Conservation (phyloP, 2,113 vertebrate genomes). For the Coreoperca whiteheadi region DNA sequence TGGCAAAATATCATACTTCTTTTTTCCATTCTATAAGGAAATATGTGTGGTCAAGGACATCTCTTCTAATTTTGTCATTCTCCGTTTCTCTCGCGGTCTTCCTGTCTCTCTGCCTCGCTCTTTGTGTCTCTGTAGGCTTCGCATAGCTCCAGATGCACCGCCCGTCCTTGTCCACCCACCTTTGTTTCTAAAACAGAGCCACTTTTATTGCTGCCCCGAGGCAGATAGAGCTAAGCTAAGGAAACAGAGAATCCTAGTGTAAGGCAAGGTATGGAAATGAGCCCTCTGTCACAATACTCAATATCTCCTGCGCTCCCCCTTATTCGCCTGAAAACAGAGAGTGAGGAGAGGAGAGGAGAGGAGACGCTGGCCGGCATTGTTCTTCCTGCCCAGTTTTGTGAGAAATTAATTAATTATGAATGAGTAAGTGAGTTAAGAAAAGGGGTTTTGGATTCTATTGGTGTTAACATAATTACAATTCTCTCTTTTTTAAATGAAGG, state of each 20-base stretch:
- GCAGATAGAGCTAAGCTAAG: constrained; percentile 71
- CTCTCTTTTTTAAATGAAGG: constrained; percentile 75
- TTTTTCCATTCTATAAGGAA: constrained; percentile 35
- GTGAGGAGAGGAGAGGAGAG: constrained; percentile 53
- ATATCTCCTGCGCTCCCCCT: constrained; percentile 75
- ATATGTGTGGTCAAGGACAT: constrained; percentile 56
- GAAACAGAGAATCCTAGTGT: constrained; percentile 74
- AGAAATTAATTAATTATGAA: constrained; percentile 88
- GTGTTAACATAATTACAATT: constrained; percentile 87
- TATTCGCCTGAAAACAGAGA: constrained; percentile 70
- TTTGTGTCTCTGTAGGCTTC: constrained; percentile 57
- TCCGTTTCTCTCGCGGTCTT: constrained; percentile 38
- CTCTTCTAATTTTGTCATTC: constrained; percentile 47
- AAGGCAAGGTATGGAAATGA: constrained; percentile 83
- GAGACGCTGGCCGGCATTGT: constrained; percentile 74
- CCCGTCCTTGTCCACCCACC: constrained; percentile 67
- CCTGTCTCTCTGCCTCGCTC: constrained; percentile 27
- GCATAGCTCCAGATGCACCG: constrained; percentile 49
- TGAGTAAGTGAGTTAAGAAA: constrained; percentile 83
- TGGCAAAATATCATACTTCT: constrained; percentile 30
- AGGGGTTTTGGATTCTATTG: constrained; percentile 74
- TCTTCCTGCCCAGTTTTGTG: constrained; percentile 77
- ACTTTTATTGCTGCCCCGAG: constrained; percentile 82
- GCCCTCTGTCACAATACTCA: constrained; percentile 79
- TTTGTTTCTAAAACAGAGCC: constrained; percentile 78